Conservation (phyloP, 2,113 vertebrate genomes). For the Taurulus bubalis region DNA sequence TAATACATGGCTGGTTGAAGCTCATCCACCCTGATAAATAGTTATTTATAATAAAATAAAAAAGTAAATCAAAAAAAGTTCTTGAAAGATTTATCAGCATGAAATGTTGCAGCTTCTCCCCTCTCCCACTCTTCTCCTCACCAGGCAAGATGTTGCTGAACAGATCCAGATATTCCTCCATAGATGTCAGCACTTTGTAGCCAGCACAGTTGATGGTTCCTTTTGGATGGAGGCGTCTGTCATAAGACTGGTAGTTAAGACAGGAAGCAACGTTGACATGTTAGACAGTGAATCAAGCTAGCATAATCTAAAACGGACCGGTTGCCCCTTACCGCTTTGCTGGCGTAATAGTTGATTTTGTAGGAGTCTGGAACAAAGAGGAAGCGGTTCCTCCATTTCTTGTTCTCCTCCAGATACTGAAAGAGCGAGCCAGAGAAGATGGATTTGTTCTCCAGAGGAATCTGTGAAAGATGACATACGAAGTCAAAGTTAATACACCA, state of each 20-base stretch:
- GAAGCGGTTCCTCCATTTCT: slow-evolving; percentile 95
- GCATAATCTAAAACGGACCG: neutral
- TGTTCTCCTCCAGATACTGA: slow-evolving; percentile 94
- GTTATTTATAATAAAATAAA: neutral
- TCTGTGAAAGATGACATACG: slow-evolving; percentile 59
- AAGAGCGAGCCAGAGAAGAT: slow-evolving; percentile 94
- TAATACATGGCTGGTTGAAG: no score
- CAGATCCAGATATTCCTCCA: slow-evolving; percentile 92
- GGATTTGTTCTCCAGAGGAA: slow-evolving; percentile 88
- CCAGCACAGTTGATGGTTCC: slow-evolving; percentile 90
- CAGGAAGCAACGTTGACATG: neutral
- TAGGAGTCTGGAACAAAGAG: slow-evolving; percentile 92
- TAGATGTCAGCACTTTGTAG: slow-evolving; percentile 90
- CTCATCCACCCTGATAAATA: no score
- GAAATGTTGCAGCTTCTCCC: neutral
- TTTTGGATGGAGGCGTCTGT: slow-evolving; percentile 86
- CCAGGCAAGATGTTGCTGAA: slow-evolving; percentile 89
- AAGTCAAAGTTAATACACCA: neutral
- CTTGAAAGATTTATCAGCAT: neutral
- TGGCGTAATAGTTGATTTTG: slow-evolving; percentile 88
- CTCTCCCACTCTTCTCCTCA: slow-evolving; percentile 64
- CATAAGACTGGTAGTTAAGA: slow-evolving; percentile 84
- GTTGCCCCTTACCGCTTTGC: slow-evolving; percentile 86
- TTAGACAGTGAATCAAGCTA: neutral
- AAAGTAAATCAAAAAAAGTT: neutral